Conservation (phyloP, 2,113 vertebrate species). For the Upupa epops region DNA sequence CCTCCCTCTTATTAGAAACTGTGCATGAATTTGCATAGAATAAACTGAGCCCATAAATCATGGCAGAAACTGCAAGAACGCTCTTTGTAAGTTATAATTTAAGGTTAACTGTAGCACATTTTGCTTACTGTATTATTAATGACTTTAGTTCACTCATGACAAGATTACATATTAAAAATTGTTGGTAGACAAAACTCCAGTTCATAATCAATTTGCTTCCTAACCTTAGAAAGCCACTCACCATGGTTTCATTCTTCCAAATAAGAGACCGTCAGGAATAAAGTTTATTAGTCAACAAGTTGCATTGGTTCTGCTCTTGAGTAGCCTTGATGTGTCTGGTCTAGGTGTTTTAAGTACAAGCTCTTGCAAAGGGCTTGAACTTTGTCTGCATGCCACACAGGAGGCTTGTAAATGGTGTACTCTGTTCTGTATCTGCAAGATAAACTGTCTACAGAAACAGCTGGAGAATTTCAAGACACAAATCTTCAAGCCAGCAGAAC, state of each 20-base stretch:
- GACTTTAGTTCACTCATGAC: constrained; percentile 80
- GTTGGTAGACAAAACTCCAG: constrained; percentile 79
- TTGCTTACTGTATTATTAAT: constrained; percentile 87
- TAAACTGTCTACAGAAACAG: neutral
- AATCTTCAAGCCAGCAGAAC: neutral
- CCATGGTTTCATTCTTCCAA: constrained; percentile 40
- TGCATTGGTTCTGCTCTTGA: neutral
- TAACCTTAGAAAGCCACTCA: constrained; percentile 67
- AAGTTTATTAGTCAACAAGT: neutral
- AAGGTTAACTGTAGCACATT: constrained; percentile 86
- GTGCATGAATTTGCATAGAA: constrained; percentile 87
- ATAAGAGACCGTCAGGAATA: constrained; percentile 17
- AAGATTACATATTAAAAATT: constrained; percentile 83
- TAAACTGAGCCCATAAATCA: constrained; percentile 87
- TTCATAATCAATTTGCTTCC: constrained; percentile 78
- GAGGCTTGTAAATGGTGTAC: neutral
- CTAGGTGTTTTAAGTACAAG: neutral
- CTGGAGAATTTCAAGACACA: neutral
- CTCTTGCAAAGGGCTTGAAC: neutral
- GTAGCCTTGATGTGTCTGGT: neutral
- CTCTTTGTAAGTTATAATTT: constrained; percentile 87
- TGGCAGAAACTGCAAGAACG: constrained; percentile 80
- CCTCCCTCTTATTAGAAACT: constrained; percentile 86
- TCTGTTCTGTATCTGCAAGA: neutral
- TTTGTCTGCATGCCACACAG: rapidly evolving